Conservation (phyloP, 2,888 invertebrate species). For the Abrostola triplasia region DNA sequence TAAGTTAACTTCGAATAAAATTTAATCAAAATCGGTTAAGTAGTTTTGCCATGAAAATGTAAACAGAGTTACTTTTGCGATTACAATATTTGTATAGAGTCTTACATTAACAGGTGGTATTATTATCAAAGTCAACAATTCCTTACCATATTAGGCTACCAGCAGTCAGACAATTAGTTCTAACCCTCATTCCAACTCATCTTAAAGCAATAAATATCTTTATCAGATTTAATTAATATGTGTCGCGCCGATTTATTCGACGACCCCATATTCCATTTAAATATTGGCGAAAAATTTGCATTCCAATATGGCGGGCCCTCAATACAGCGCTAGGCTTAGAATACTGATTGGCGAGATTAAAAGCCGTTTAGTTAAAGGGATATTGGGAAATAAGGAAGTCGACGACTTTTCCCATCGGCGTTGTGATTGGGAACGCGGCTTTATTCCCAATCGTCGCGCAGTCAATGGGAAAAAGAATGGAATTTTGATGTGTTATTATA, state of each 20-base stretch:
- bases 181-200: conserved; percentile 18
- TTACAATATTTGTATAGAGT: no score
- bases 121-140: no score
- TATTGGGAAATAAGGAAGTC: conserved; percentile 53
- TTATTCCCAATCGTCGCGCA: conserved; percentile 39
- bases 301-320: conserved; percentile 46
- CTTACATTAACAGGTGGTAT: no score
- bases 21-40: no score
- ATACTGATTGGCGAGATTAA: conserved; percentile 56
- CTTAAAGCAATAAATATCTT: conserved; percentile 46
- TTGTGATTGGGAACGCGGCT: conserved; percentile 35
- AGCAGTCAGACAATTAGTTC: background rate
- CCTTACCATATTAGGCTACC: no score
- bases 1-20: no score
- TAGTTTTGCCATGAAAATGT: no score
- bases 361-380: conserved; percentile 54
- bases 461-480: conserved; percentile 35
- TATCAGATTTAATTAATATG: conserved; percentile 46
- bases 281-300: conserved; percentile 54
- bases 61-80: no score
- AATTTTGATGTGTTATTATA: conserved; percentile 43
- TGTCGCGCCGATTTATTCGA: conserved; percentile 37
- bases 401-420: conserved; percentile 29
- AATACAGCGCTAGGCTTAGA: conserved; percentile 44
- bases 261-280: conserved; percentile 47